phyloP scores from a whole-genome alignment of 2,888 invertebrate genomes.

The Malacosoma neustria region DNA sequence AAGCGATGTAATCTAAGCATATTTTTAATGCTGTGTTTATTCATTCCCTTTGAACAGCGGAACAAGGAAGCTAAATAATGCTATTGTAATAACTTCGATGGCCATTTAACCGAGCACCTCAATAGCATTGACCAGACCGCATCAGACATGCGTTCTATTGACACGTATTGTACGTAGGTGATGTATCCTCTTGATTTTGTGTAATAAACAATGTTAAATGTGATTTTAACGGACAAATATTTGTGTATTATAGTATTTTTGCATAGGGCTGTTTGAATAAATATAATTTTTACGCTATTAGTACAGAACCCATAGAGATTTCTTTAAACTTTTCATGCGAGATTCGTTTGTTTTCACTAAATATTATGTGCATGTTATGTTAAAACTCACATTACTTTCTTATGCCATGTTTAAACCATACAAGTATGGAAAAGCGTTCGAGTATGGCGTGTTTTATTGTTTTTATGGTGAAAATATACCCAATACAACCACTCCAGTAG shows the following conservation, averaged over 20 bases:
- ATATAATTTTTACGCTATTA: neutral
- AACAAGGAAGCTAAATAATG: slow-evolving; percentile 6
- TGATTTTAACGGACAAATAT: slow-evolving; percentile 30
- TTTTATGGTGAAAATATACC: too few relatives aligned
- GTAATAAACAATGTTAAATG: slow-evolving; percentile 33
- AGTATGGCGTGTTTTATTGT: too few relatives aligned
- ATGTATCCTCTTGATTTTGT: slow-evolving; percentile 23
- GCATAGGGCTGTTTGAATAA: slow-evolving; percentile 2
- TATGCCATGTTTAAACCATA: too few relatives aligned
- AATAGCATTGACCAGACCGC: neutral
- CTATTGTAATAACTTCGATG: neutral
- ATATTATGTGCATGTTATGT: too few relatives aligned
- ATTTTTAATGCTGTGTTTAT: too few relatives aligned
- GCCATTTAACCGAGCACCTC: neutral
- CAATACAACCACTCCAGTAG: too few relatives aligned
- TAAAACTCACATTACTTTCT: too few relatives aligned
- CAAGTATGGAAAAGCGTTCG: too few relatives aligned
- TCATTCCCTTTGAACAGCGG: slow-evolving; percentile 37
- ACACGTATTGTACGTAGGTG: slow-evolving; percentile 14
- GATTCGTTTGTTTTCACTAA: too few relatives aligned
- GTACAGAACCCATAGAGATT: too few relatives aligned
- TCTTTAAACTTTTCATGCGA: too few relatives aligned
- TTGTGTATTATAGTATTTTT: slow-evolving; percentile 11
- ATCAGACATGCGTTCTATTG: neutral
- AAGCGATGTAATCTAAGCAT: too few relatives aligned